Conservation (phyloP, 2,888 invertebrate species). For the Macaria liturata region DNA sequence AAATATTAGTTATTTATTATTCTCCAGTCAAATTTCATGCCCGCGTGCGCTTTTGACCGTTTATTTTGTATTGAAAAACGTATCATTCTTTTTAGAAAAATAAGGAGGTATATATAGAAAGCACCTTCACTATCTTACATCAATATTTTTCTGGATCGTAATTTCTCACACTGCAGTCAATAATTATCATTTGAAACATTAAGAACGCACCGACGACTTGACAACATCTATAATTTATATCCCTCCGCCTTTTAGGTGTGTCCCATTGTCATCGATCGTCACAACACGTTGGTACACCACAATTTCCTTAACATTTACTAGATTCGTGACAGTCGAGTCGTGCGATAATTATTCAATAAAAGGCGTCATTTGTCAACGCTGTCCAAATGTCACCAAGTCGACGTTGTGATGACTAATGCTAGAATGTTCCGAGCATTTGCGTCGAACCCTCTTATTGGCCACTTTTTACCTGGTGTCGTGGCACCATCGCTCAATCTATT, state of each 20-base stretch:
- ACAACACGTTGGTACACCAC: conserved; percentile 36
- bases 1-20: too few relatives aligned
- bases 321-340: conserved; percentile 52
- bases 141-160: too few relatives aligned
- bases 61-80: too few relatives aligned
- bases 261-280: conserved; percentile 27
- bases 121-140: too few relatives aligned
- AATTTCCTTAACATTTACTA: conserved; percentile 54
- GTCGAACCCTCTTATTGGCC: conserved; percentile 69
- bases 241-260: conserved; percentile 16
- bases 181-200: too few relatives aligned
- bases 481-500: conserved; percentile 73
- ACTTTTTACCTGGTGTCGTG: conserved; percentile 73
- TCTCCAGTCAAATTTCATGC: too few relatives aligned
- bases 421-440: conserved; percentile 70
- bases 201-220: too few relatives aligned
- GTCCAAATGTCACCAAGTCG: conserved; percentile 76
- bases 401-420: conserved; percentile 76
- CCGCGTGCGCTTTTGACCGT: too few relatives aligned
- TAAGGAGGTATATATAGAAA: too few relatives aligned
- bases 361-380: conserved; percentile 73
- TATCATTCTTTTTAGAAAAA: too few relatives aligned
- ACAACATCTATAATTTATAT: too few relatives aligned
- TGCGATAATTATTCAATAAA: conserved; percentile 79
- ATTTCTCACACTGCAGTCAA: too few relatives aligned